Evolutionary conservation across 2,888 invertebrate species (phyloP), one percentile per base, ranked within the genome.

Genomic region (Cephus pulcher): DNA sequence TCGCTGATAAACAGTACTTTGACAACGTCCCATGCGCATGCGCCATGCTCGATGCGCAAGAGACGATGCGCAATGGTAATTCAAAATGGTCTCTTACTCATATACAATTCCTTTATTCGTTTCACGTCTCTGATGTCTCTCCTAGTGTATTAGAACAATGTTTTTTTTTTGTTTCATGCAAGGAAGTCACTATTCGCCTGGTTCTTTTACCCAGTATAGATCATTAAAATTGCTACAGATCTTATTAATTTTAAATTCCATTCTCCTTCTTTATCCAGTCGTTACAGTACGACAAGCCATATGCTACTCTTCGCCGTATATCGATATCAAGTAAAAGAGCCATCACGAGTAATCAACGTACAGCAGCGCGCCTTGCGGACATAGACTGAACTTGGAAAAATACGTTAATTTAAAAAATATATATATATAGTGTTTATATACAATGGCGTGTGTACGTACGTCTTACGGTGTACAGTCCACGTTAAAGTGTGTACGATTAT

Each of bases 361-460:
- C 40, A 56, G 56, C 56, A 56, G 56, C 56, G 56, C 56, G 56
- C 56, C 56, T 23, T 56, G 56, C 56, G 56, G 56, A 15, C 23
- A 56, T 56, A 56, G 9, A 56, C 23, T 23, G 56, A 56, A 56
- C 56, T 23, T 56, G 9, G 85, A 88, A 88, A 89, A 87, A 88
- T 86, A 88, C 86, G 86, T 88, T 84, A 80, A 87, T 86, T 83
- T 86, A 83, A 84, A 84, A 84, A 83, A 85, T 80, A 75, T 79
- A 79, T 84, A 79, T 84, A 77, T 85, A 80, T 83, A 80, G 6
- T 86, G 75, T 80, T 70, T 83, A 77, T 82, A 77, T 82, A n/a
- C 9, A 34, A 34, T 71, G 71, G 71, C 23, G 34, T 34, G 12
- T 33, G 6, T 81, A 83, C 79, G 40, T 15, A 83, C 79, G 40